Conservation (phyloP, 1,140 invertebrate genomes). For the Drosophila watanabei region DNA sequence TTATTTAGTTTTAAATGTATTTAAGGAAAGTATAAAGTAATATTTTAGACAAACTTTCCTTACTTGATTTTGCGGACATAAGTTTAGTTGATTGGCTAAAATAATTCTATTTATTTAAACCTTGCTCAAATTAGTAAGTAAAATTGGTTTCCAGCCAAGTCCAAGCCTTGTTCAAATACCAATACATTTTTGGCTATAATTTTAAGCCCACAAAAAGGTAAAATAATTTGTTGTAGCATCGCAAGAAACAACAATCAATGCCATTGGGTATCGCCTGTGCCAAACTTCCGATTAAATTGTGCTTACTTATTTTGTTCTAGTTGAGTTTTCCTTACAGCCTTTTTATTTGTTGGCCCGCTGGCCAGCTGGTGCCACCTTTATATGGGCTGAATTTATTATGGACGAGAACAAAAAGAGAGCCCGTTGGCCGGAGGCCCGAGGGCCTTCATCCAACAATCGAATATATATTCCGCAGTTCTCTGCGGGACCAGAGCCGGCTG, state of each 20-base stretch:
- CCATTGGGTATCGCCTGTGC: constrained; percentile 25
- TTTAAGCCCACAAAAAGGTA: neutral
- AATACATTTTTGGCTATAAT: neutral
- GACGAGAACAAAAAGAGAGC: constrained; percentile 70
- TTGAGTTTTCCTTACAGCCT: constrained; percentile 63
- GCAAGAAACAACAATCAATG: neutral
- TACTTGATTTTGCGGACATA: neutral
- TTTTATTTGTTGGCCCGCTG: constrained; percentile 67
- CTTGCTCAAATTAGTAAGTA: too few species aligned
- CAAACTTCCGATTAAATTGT: constrained; percentile 12
- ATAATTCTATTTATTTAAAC: neutral
- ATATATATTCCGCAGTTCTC: constrained; percentile 54
- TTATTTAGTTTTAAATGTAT: neutral
- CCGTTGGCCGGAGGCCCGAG: constrained; percentile 41
- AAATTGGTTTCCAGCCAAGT: too few species aligned
- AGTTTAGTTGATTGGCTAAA: neutral
- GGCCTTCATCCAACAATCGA: constrained; percentile 19
- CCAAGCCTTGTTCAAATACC: neutral
- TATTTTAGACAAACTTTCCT: too few species aligned
- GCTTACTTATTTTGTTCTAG: constrained; percentile 55
- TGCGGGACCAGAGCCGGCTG: constrained; percentile 33
- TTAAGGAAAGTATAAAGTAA: neutral
- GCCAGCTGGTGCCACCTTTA: constrained; percentile 81
- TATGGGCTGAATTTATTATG: constrained; percentile 81
- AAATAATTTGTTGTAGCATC: neutral